These are phyloP conservation scores for Dromius quadrimaculatus DNA, from an alignment of 2,888 invertebrate genomes.

Conservation along the genomic window DNA sequence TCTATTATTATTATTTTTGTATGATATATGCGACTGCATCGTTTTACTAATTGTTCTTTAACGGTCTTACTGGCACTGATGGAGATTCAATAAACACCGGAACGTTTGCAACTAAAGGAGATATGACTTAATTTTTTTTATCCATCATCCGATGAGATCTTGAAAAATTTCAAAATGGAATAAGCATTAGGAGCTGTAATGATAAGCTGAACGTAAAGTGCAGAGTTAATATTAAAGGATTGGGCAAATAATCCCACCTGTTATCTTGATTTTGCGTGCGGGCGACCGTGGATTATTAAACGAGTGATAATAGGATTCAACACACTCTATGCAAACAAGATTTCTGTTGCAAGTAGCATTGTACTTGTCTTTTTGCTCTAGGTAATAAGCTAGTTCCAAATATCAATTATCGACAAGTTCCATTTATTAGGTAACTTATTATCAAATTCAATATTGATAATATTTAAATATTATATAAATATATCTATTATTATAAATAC, in stretches of 20 bases:
- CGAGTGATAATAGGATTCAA: constrained; percentile 52
- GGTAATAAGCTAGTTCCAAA: constrained; percentile 47
- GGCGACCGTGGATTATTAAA: constrained; percentile 47
- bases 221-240: constrained; percentile 26
- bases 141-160: no score
- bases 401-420: constrained; percentile 49
- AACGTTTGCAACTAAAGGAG: no score
- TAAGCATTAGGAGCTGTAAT: constrained; percentile 28
- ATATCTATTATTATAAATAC: constrained; percentile 48
- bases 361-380: constrained; percentile 50
- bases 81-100: no score
- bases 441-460: constrained; percentile 47
- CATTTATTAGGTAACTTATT: constrained; percentile 49
- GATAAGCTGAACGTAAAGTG: constrained; percentile 31
- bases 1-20: no score
- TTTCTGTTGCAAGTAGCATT: constrained; percentile 49
- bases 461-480: constrained; percentile 47
- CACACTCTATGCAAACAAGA: constrained; percentile 47
- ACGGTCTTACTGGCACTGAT: no score
- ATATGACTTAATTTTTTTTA: no score
- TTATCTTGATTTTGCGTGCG: constrained; percentile 39
- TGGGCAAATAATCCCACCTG: constrained; percentile 19
- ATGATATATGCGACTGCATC: no score
- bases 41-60: no score
- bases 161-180: constrained; percentile 24